Evolutionary conservation across 35 echinoderm and acorn worm genomes (phyloP).

Genomic region (Apostichopus parvimensis): DNA sequence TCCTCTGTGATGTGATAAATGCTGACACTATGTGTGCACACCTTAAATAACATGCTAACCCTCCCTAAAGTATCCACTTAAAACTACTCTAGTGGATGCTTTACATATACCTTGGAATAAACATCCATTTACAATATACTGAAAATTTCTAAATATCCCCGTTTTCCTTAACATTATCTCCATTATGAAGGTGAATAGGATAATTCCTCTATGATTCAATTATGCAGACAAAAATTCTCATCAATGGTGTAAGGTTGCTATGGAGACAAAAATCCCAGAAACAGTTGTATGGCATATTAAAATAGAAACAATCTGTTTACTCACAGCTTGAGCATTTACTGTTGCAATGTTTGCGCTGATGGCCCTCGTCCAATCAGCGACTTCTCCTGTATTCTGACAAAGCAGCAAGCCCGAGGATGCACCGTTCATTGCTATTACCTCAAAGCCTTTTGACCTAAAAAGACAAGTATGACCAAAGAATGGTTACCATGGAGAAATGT

Average conservation of each 20-base stretch:
- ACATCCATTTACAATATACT: too few species aligned
- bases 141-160: too few species aligned
- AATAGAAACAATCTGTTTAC: conserved; percentile 20
- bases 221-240: too few species aligned
- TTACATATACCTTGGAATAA: too few species aligned
- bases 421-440: conserved; percentile 81
- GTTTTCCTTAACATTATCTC: too few species aligned
- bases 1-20: too few species aligned
- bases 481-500: neutral
- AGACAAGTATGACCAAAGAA: neutral
- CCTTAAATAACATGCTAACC: too few species aligned
- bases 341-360: conserved; percentile 90
- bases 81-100: too few species aligned
- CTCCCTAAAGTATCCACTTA: too few species aligned
- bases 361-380: conserved; percentile 82
- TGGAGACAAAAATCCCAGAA: neutral
- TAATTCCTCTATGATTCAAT: too few species aligned
- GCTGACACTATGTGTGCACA: too few species aligned
- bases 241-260: neutral
- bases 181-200: too few species aligned
- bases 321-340: conserved; percentile 96
- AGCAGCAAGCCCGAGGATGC: conserved; percentile 75
- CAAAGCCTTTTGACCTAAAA: conserved; percentile 78
- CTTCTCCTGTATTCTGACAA: conserved; percentile 71
- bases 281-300: neutral